Conservation (phyloP, 1,140 invertebrate species). For the Cyrtorhinus lividipennis region DNA sequence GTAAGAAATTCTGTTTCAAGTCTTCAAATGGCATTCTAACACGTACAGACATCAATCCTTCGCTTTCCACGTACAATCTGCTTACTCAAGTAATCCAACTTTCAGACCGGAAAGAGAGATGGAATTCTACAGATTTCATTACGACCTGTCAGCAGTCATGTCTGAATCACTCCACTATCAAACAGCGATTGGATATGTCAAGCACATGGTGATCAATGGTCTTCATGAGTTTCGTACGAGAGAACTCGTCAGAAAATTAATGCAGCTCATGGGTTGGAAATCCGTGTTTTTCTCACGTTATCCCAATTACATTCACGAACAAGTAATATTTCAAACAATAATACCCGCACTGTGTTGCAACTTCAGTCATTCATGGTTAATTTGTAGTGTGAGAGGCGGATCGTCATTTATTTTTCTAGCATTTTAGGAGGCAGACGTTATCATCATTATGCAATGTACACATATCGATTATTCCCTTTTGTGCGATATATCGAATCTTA, state of each 20-base stretch:
- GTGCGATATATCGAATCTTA: too few relatives aligned
- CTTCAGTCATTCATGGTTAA: too few relatives aligned
- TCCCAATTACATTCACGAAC: neutral
- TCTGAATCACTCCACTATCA: neutral
- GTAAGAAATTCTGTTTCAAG: neutral
- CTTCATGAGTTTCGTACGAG: neutral
- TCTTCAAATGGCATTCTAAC: too few relatives aligned
- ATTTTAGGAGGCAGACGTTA: too few relatives aligned
- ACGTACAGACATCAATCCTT: too few relatives aligned
- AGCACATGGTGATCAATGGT: slow-evolving; percentile 8
- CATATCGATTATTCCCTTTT: too few relatives aligned
- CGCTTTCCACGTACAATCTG: neutral
- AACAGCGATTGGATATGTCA: slow-evolving; percentile 8
- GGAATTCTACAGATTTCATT: slow-evolving; percentile 10
- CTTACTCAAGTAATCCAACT: neutral
- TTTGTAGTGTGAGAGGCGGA: too few relatives aligned
- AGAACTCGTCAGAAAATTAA: neutral
- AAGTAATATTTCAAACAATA: too few relatives aligned
- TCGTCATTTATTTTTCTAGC: too few relatives aligned
- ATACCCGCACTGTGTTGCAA: too few relatives aligned
- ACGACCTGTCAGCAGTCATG: slow-evolving; percentile 3
- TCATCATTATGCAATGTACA: too few relatives aligned
- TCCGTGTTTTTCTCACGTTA: neutral
- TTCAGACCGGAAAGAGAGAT: slow-evolving; percentile 10
- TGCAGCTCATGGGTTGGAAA: neutral